These are phyloP conservation scores for Campaea margaritaria DNA, from an alignment of 2,888 invertebrate genomes.

Conservation along the genomic window DNA sequence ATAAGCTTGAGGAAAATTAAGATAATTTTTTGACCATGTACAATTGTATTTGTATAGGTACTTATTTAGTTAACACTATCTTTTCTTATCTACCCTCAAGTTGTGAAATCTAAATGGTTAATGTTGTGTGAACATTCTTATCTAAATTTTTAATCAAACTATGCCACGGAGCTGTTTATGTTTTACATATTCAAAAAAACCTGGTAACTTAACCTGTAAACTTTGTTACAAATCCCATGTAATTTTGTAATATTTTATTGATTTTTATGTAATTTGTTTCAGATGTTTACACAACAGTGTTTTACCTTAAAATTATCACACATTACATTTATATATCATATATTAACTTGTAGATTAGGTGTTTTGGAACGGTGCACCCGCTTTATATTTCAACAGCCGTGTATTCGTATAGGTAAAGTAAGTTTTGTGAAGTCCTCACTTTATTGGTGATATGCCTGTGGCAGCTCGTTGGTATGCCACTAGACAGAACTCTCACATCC, in stretches of 20 bases:
- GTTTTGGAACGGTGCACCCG: constrained; percentile 1
- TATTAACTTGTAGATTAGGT: constrained; percentile 6
- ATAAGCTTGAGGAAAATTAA: background rate
- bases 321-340: background rate
- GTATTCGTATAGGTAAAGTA: constrained; percentile 1
- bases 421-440: constrained; percentile 1
- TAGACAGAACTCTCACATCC: background rate
- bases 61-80: background rate
- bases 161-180: no score
- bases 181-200: no score
- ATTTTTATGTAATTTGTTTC: background rate
- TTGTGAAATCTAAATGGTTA: no score
- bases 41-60: background rate
- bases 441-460: no score
- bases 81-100: background rate
- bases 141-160: no score
- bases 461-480: no score
- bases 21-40: no score
- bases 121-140: background rate
- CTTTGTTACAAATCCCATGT: no score
- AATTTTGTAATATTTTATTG: no score
- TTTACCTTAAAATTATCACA: no score
- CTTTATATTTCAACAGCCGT: constrained; percentile 6
- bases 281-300: background rate
- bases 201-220: no score